These are phyloP conservation scores for Trichoplusia ni DNA, from an alignment of 1,140 invertebrate species.

Conservation along the genomic window DNA sequence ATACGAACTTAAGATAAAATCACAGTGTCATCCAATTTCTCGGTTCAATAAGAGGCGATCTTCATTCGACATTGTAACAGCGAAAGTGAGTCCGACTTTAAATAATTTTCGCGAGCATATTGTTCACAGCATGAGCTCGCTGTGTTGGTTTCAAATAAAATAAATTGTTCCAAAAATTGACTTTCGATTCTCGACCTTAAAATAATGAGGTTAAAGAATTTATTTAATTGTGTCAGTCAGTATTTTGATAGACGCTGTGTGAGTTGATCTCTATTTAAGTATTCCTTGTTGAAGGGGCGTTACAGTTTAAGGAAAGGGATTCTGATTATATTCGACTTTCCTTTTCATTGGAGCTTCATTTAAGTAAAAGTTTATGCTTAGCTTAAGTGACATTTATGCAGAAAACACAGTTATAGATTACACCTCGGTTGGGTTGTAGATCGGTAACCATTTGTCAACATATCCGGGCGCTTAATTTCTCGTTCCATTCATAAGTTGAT, in stretches of 20 bases:
- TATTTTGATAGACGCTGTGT: too few species aligned
- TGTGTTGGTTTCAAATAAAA: conserved; percentile 8
- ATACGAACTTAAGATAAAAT: conserved; percentile 11
- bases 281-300: neutral
- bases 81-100: conserved; percentile 70
- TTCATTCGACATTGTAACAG: conserved; percentile 37
- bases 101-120: conserved; percentile 74
- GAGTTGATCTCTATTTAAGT: too few species aligned
- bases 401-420: too few species aligned
- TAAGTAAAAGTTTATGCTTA: too few species aligned
- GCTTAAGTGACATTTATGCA: too few species aligned
- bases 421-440: too few species aligned
- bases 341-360: neutral
- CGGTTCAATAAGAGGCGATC: conserved; percentile 36
- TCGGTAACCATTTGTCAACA: too few species aligned
- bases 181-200: conserved; percentile 26
- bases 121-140: conserved; percentile 64
- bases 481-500: too few species aligned
- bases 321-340: neutral
- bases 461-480: too few species aligned
- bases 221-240: too few species aligned
- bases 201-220: neutral
- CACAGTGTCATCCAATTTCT: conserved; percentile 36
- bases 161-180: conserved; percentile 13
- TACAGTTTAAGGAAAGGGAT: neutral